A percentile compares a stretch with the other conserved stretches of the same genome.
These are phyloP conservation scores for Albula goreensis DNA, from an alignment of 2,113 vertebrate species.

Conservation along the genomic window DNA sequence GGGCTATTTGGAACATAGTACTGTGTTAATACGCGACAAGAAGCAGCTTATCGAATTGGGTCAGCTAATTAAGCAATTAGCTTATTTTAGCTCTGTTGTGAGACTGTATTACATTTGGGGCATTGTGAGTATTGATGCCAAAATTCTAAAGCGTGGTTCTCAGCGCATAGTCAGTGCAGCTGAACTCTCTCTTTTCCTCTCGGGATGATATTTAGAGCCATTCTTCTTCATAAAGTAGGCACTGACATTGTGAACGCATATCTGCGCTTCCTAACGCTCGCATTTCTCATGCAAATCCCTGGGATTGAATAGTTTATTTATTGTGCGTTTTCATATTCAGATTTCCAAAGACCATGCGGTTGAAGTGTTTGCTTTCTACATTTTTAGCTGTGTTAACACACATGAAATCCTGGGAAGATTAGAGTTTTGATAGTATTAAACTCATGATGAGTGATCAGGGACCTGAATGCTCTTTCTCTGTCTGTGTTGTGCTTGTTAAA, in stretches of 20 bases:
- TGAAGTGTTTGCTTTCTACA: not conserved
- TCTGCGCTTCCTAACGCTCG: not conserved
- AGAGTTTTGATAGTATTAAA: slow-evolving; percentile 21
- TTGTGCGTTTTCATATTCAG: slow-evolving; percentile 12
- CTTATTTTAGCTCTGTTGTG: slow-evolving; percentile 25
- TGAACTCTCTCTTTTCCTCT: slow-evolving; percentile 6
- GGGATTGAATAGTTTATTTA: slow-evolving; percentile 15
- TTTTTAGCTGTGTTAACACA: slow-evolving; percentile 11
- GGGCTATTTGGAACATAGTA: not conserved
- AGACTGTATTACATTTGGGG: slow-evolving; percentile 18
- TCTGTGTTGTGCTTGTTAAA: not conserved
- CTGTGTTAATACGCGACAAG: slow-evolving; percentile 7
- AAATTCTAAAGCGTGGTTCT: slow-evolving; percentile 16
- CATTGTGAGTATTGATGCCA: slow-evolving; percentile 17
- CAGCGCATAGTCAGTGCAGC: not conserved
- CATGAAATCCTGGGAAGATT: slow-evolving; percentile 18
- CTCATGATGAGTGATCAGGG: not conserved
- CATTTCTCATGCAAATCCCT: slow-evolving; percentile 16
- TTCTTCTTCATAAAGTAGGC: slow-evolving; percentile 20
- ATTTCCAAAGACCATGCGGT: slow-evolving; percentile 4
- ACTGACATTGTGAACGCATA: slow-evolving; percentile 3
- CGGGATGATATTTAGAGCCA: slow-evolving; percentile 13
- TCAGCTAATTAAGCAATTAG: slow-evolving; percentile 11
- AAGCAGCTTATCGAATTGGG: slow-evolving; percentile 8
- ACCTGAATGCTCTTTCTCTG: not conserved